Conservation (phyloP, 2,113 vertebrate species). For the Dendropsophus ebraccatus region DNA sequence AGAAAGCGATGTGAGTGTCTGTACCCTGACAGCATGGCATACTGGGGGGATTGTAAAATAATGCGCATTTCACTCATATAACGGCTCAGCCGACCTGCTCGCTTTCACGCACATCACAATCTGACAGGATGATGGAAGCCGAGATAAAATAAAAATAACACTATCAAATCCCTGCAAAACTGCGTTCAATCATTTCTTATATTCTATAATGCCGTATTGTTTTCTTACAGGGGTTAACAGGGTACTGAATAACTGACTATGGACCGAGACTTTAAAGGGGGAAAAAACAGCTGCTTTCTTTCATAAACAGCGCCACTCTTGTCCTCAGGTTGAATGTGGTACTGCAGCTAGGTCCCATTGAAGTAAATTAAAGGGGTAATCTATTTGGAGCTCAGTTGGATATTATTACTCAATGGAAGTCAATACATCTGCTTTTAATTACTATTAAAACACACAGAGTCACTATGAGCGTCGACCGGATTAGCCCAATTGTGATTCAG, state of each 20-base stretch:
- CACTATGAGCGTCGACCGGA: neutral
- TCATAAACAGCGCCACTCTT: no score
- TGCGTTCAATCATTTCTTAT: neutral
- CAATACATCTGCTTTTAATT: slow-evolving; percentile 36
- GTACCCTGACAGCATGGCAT: neutral
- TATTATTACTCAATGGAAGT: slow-evolving; percentile 15
- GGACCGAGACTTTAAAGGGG: no score
- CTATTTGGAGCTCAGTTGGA: slow-evolving; percentile 49
- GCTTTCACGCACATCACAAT: neutral
- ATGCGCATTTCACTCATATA: neutral
- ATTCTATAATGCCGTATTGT: no score
- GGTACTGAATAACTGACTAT: no score
- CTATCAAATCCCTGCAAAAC: neutral
- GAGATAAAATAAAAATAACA: neutral
- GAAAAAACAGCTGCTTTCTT: no score
- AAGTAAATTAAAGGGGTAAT: no score
- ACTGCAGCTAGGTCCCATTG: no score
- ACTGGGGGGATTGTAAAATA: neutral
- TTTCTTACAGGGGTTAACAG: no score
- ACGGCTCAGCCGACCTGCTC: neutral
- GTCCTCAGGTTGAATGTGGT: no score
- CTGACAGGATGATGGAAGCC: neutral
- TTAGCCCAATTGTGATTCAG: no score
- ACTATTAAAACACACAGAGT: neutral
- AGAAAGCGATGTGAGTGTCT: neutral